Base-by-base conservation (phyloP, 2,888 invertebrate species). In the Sinelater perroti region DNA sequence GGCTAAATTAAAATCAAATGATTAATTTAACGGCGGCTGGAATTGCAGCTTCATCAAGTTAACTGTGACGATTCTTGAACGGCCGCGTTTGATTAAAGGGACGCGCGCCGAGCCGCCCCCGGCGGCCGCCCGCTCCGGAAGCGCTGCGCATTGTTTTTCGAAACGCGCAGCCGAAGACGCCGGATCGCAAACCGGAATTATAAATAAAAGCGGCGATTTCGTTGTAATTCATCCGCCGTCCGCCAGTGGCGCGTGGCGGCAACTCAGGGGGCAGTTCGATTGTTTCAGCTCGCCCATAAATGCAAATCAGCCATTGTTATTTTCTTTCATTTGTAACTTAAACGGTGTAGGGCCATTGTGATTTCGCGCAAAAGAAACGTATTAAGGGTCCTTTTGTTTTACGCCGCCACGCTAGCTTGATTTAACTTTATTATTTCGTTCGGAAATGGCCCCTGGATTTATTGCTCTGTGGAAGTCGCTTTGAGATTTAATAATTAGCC, bases 1-100 rank as follows among this genome's bases (percentile, higher is more conserved):
- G 63, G 70, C 74, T 73, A 74, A 73, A 75, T 75, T 75, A 74
- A 75, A 74, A 75, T 75, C 75, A 72, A 74, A 75, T 73, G 75
- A 75, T 75, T 75, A 75, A 75, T 75, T 73, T 71, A 72, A 73
- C 73, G 73, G 67, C 70, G 70, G 54, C 66, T 69, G 73, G 70
- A 75, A 75, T 74, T 73, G 73, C 74, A 72, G 72, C 71, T 70
- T 71, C 70, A 71, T 73, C 74, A 70, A 70, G 68, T 71, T 69
- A 70, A 68, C 69, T 69, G 70, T 70, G 70, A 69, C 69, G 68
- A 57, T 64, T 64, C 65, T 60, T 57, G 58, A 62, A 60, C 61
- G 57, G 58, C 56, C 55, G 56, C 55, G 61, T 60, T 57, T 63
- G 60, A 63, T 63, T 63, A 63, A 63, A 63, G 47, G 49, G 61